Percentiles rank a stretch among this genome's conserved stretches.
Conservation (phyloP, 1,140 invertebrate genomes). For the Aphelinus atriplicis region DNA sequence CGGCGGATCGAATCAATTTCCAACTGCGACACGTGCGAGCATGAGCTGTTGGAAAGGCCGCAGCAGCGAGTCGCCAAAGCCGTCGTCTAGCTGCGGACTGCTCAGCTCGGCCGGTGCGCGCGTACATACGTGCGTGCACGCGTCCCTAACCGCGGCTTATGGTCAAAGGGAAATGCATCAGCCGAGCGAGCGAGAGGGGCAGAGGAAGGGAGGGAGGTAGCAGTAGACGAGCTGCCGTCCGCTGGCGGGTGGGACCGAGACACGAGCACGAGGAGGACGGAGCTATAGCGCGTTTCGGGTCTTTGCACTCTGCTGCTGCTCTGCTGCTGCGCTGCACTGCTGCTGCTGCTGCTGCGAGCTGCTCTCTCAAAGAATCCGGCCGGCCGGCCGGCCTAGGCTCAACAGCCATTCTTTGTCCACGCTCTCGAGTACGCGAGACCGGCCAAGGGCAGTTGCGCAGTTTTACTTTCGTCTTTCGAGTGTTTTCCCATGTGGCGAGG, state of each 20-base stretch:
- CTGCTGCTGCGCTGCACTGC: neutral
- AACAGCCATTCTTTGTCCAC: constrained; percentile 5
- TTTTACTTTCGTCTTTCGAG: too few species aligned
- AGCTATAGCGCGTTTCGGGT: constrained; percentile 13
- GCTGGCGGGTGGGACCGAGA: constrained; percentile 3
- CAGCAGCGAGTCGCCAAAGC: too few species aligned
- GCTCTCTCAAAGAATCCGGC: constrained; percentile 20
- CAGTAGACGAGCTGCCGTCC: constrained; percentile 37
- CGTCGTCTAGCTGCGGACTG: too few species aligned
- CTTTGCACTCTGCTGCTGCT: constrained; percentile 25
- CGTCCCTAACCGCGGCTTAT: constrained; percentile 55
- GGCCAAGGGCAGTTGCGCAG: too few species aligned
- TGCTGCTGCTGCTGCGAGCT: neutral
- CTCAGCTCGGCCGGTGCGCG: constrained; percentile 22
- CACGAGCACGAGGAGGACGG: neutral
- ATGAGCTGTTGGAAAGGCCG: too few species aligned
- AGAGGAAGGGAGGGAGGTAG: constrained; percentile 20
- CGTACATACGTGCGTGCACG: constrained; percentile 41
- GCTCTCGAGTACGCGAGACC: too few species aligned
- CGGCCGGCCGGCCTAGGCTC: neutral
- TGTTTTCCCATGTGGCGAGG: too few species aligned
- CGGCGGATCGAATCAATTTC: too few species aligned
- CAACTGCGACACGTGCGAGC: too few species aligned
- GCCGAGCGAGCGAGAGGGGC: constrained; percentile 2
- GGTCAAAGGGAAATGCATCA: constrained; percentile 54